These are phyloP conservation scores for Mus pahari DNA, from an alignment of 2,113 vertebrate genomes.

Conservation along the genomic window DNA sequence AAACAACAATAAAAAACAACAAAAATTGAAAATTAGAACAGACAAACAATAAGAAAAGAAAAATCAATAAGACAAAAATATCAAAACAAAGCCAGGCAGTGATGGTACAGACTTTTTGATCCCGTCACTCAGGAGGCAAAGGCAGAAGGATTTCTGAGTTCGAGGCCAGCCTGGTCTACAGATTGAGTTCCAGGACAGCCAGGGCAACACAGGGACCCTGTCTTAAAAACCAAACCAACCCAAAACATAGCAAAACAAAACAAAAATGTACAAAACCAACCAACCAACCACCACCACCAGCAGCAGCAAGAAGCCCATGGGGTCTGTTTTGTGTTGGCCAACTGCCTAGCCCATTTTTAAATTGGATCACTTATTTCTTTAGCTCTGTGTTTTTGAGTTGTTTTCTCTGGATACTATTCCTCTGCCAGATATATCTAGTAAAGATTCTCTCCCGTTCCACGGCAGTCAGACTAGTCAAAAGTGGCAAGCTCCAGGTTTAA, in stretches of 20 bases:
- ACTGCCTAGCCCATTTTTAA: neutral
- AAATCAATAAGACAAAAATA: neutral
- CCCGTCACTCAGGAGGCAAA: no score
- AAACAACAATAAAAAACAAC: neutral
- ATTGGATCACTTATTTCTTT: neutral
- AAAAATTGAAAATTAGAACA: neutral
- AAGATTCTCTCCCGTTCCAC: no score
- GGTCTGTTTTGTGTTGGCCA: neutral
- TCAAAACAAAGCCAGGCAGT: neutral
- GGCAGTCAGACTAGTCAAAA: no score
- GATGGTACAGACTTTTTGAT: no score
- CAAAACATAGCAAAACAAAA: neutral
- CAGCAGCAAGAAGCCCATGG: neutral
- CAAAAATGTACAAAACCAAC: neutral
- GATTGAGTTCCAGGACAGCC: no score
- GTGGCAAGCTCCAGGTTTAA: no score
- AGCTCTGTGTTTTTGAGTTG: no score
- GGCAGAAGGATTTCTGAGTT: no score
- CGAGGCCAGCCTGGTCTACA: no score
- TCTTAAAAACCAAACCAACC: neutral
- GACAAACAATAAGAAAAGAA: neutral
- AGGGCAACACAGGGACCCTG: no score
- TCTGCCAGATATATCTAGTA: no score
- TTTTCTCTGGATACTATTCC: no score
- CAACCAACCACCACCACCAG: neutral